Conservation (phyloP, 1,140 invertebrate species). For the Palaemon carinicauda region DNA sequence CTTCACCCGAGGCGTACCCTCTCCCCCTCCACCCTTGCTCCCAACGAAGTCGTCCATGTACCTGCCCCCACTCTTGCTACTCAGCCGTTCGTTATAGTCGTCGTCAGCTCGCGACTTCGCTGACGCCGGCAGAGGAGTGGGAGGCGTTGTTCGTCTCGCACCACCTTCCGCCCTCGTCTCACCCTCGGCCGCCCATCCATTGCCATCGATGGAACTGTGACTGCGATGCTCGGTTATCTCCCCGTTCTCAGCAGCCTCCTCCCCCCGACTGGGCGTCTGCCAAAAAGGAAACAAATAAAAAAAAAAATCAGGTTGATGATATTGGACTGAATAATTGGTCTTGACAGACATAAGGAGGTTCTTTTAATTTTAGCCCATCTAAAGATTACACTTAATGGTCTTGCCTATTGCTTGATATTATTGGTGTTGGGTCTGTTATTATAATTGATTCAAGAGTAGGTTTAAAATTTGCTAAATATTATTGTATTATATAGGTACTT, state of each 20-base stretch:
- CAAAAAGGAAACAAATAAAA: not conserved
- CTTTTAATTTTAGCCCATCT: no score
- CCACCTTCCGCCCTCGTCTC: not conserved
- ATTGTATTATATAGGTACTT: not conserved
- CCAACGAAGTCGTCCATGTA: no score
- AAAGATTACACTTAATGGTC: no score
- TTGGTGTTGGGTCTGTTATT: no score
- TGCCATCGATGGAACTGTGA: not conserved
- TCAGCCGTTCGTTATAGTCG: no score
- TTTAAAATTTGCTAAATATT: not conserved
- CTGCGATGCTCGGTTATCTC: not conserved
- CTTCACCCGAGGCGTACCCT: no score
- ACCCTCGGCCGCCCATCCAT: not conserved
- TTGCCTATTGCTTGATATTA: no score
- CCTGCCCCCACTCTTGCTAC: no score
- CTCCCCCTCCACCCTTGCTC: no score
- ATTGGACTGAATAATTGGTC: no score
- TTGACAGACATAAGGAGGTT: no score
- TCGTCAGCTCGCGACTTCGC: not conserved
- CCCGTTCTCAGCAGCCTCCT: not conserved
- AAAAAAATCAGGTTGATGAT: not conserved
- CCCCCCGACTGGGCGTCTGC: constrained; percentile 13
- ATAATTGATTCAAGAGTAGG: no score
- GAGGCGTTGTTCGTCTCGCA: not conserved
- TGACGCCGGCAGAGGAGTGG: not conserved